Evolutionary conservation across 2,797 vertebrate species (phyloP).

Genomic region (Etheostoma nigrum): DNA sequence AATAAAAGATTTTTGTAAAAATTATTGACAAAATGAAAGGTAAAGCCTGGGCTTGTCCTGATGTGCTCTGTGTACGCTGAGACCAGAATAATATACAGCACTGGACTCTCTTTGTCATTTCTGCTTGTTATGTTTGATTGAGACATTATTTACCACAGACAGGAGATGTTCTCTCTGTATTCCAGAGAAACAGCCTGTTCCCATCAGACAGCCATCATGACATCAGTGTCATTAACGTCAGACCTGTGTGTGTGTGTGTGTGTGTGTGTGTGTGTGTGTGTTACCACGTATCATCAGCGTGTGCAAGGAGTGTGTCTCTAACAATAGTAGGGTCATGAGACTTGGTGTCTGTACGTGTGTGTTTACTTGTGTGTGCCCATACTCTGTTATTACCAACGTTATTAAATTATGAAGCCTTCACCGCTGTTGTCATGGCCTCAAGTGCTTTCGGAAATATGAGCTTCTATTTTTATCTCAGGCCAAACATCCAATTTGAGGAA

Average conservation of each 20-base stretch:
- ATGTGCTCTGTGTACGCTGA: neutral
- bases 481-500: conserved; percentile 78
- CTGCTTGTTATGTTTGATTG: conserved; percentile 30
- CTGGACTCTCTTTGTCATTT: conserved; percentile 16
- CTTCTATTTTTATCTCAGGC: conserved; percentile 80
- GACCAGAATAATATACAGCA: neutral
- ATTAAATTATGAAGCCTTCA: conserved; percentile 85
- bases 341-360: conserved; percentile 6
- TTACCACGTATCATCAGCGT: conserved; percentile 25
- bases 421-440: conserved; percentile 77
- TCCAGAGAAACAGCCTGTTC: conserved; percentile 53
- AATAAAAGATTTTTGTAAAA: neutral
- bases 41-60: neutral
- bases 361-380: conserved; percentile 21
- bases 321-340: conserved; percentile 56
- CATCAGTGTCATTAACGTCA: conserved; percentile 63
- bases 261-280: conserved; percentile 3
- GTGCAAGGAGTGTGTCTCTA: conserved; percentile 51
- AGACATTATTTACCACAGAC: conserved; percentile 48
- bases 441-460: conserved; percentile 81
- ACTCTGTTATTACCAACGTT: conserved; percentile 78
- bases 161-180: conserved; percentile 44
- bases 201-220: conserved; percentile 59
- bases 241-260: conserved; percentile 23
- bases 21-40: neutral